phyloP scores from a whole-genome alignment of 2,797 vertebrate species.

The Danionella dracula region DNA sequence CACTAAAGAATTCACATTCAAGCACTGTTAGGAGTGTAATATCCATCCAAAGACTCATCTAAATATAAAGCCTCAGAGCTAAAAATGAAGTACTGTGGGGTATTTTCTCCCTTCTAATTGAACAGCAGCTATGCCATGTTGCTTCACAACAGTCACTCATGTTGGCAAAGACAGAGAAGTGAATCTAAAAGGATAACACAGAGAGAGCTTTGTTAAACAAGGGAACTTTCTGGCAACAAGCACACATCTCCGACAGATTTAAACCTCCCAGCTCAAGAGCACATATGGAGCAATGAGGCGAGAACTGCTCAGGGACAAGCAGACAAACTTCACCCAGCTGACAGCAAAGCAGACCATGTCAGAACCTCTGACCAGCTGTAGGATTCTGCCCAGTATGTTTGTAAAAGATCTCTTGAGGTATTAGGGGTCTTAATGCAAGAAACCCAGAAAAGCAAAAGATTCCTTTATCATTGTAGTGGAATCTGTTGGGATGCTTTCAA shows the following conservation, averaged over 20 bases:
- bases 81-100: neutral
- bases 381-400: constrained; percentile 21
- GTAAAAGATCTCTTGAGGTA: constrained; percentile 9
- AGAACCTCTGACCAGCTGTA: constrained; percentile 29
- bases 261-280: constrained; percentile 21
- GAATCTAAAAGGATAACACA: constrained; percentile 26
- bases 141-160: constrained; percentile 6
- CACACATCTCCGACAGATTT: constrained; percentile 16
- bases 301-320: constrained; percentile 16
- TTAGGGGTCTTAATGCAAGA: neutral
- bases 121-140: constrained; percentile 18
- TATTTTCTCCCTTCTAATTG: neutral
- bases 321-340: constrained; percentile 25
- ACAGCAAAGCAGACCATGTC: constrained; percentile 29
- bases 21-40: neutral
- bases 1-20: no score
- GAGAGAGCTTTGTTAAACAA: constrained; percentile 38
- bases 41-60: neutral
- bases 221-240: constrained; percentile 31
- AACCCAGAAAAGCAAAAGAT: neutral
- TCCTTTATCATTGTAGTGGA: neutral
- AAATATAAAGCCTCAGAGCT: constrained; percentile 5
- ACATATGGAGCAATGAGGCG: constrained; percentile 31
- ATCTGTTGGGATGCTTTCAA: no score
- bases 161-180: constrained; percentile 9